Conservation (phyloP, 2,888 invertebrate species). For the Hermodice carunculata region DNA sequence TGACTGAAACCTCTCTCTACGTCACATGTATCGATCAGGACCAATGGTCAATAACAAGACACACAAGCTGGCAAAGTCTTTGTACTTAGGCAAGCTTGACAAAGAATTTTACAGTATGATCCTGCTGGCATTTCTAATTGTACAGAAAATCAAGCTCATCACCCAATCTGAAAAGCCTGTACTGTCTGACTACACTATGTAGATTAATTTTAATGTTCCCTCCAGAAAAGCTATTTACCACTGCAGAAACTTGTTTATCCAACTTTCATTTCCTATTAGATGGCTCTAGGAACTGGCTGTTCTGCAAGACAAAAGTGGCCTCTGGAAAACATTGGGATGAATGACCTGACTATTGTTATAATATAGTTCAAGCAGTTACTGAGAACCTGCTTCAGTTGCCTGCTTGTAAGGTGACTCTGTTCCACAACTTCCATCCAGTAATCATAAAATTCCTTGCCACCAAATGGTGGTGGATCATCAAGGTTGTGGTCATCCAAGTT, state of each 20-base stretch:
- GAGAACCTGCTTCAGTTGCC: no score
- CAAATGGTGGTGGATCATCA: neutral
- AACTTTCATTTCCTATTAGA: no score
- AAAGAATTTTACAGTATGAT: neutral
- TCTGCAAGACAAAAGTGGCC: no score
- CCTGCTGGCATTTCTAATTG: neutral
- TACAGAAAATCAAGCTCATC: neutral
- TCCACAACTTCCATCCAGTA: neutral
- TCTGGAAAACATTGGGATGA: no score
- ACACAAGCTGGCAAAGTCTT: neutral
- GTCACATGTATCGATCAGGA: neutral
- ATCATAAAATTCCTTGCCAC: neutral
- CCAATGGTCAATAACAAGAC: neutral
- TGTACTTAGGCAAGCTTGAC: neutral
- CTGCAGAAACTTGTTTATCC: no score
- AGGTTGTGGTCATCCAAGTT: neutral
- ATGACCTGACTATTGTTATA: no score
- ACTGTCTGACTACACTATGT: neutral
- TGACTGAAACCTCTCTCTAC: neutral
- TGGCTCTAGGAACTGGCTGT: no score
- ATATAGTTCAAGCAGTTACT: no score
- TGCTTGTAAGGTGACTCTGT: no score
- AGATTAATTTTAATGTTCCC: no score
- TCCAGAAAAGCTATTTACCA: no score
- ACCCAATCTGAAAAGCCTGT: neutral